Evolutionary conservation across 2,797 vertebrate species (phyloP), one percentile per base, ranked within the genome.

Genomic region (Sebastes hubbsi): DNA sequence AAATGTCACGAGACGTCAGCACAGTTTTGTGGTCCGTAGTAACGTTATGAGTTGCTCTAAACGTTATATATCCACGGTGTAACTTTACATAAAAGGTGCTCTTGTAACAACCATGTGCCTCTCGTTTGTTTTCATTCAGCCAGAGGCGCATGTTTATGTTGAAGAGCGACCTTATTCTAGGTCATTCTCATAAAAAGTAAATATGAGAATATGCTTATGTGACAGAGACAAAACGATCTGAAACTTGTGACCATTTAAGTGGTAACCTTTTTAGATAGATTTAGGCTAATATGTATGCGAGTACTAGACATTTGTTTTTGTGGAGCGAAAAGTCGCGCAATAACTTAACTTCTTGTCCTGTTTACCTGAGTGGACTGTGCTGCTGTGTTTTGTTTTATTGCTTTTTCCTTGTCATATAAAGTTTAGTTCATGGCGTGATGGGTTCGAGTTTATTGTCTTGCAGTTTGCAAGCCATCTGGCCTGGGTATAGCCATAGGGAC

Each of bases 361-460:
- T 1, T 22, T 18, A 5, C 6, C 1, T 42, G 8, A n/a, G 6
- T 25, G 1, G 13, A 25, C 2, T 8, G 1, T 5, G 18, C 12
- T 55, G 1, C 29, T 22, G 62, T 76, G 24, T 72, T 68, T 46
- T 27, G 68, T 56, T 20, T 42, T 27, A 60, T 56, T 22, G 25
- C 14, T 32, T 22, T 20, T 6, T 72, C 61, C 71, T 27, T 78
- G 72, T 78, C 34, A 81, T 75, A 77, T 89, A 73, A 91, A 93
- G 88, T 93, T 86, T 92, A 93, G 92, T 95, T 95, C 88, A 91
- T 70, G 88, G 87, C 46, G 75, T 86, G 85, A 77, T 42, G 38
- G 86, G 71, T 85, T 86, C 24, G 86, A 91, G 88, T 94, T 93
- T 94, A 95, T 95, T 95, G 95, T 95, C 92, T 90, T 64, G 74